Conservation (phyloP, 2,797 vertebrate genomes). For the Falco concolor region DNA sequence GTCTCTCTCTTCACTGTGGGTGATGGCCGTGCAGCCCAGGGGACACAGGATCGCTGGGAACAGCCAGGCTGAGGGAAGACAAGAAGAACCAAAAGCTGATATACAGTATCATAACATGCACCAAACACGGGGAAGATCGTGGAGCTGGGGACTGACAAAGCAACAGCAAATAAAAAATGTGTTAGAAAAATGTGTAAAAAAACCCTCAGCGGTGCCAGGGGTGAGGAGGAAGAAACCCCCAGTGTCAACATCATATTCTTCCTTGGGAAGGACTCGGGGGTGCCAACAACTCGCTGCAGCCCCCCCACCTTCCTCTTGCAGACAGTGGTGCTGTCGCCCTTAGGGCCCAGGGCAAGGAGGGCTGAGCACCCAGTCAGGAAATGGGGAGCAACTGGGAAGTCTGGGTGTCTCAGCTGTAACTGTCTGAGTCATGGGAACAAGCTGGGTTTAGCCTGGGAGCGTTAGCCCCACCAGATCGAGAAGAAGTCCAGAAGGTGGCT, state of each 20-base stretch:
- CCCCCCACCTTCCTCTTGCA: no score
- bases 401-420: no score
- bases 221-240: not conserved
- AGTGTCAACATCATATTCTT: not conserved
- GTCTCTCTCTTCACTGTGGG: not conserved
- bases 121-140: not conserved
- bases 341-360: not conserved
- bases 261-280: not conserved
- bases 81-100: not conserved
- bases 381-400: not conserved
- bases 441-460: no score
- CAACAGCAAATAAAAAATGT: not conserved
- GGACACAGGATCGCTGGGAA: not conserved
- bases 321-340: not conserved
- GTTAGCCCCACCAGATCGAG: not conserved
- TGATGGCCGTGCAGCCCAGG: no score
- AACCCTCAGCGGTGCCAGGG: not conserved
- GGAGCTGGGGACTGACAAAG: not conserved
- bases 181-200: not conserved
- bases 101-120: no score
- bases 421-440: not conserved
- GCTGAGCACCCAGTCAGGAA: not conserved
- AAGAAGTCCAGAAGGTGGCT: accelerated
- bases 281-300: not conserved
- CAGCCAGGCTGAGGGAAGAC: not conserved